Evolutionary conservation across 1,140 invertebrate species (phyloP), one percentile per base, ranked within the genome.

Genomic region (Antheraea pernyi): DNA sequence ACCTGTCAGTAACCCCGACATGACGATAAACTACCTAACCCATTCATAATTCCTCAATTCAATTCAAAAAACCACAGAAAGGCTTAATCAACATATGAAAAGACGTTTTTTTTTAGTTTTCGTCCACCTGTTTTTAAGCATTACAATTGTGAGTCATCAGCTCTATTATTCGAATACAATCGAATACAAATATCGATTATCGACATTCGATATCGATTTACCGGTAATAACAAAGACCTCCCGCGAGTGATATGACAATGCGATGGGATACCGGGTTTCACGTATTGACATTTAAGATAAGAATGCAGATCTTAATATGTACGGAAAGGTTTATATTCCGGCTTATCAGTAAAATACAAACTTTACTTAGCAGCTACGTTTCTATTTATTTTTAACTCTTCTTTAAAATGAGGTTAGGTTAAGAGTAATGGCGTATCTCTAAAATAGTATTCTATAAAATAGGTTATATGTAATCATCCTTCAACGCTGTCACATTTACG

Each of bases 61-160:
- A 77, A 71, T 78, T 80, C 80, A 86, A 81, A 79, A 86, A 83
- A 81, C 88, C 90, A 82, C 80, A 82, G 77, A 91, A 89, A 91
- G 90, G 85, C 84, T 91, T 90, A 88, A 92, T 92, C 91, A 91
- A 91, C 85, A 91, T 92, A 90, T 92, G 86, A 91, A 91, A 90
- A 76, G 73, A 60, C 65, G 75, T 80, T 68, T 78, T 74, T 80
- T 78, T 73, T 73, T 74, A 81, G 74, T 80, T 81, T 77, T 76
- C 62, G 66, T 75, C 87, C 84, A 89, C 89, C 87, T 91, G 86
- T 92, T 88, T 88, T 82, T 77, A 76, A 80, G 46, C 9, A 5
- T 53, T 71, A 72, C 67, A 74, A 60, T 83, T 79, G 69, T 67
- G 74, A 84, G 75, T 79, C 81, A 79, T 69, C 77, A 67, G 68